Evolutionary conservation across 23 tunicate genomes (phyloP), one percentile per base, ranked within the genome.

Genomic region (Ascidia mentula): DNA sequence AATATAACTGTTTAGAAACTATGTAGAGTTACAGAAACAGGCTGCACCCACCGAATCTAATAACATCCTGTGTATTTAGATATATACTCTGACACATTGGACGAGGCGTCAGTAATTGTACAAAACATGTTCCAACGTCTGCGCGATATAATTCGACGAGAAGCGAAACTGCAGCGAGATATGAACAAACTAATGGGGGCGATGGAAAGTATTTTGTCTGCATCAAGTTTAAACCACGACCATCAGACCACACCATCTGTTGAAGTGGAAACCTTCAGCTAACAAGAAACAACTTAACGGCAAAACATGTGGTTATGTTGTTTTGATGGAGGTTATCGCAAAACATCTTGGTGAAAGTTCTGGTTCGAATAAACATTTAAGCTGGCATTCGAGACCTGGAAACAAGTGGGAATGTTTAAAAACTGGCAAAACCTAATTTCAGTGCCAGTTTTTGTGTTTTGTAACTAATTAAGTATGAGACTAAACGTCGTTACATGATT

Each of bases 101-200:
- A 72, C 32, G 90, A 91, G 1, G 69, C 81, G 9, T 31, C 90
- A 1, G 36, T 32, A 5, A 71, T 31, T 12, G 90, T 87, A 0
- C 72, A 60, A 31, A 34, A 46, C 39, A 40, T 72, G 32, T 91
- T 91, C 59, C 84, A 61, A 65, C 84, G 83, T 0, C 40, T 91
- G 18, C 45, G 69, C 9, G 38, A 73, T 32, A 73, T 76, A 0
- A 20, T 86, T 1, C 65, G 69, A 32, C 60, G 78, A 28, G 97
- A 91, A 69, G 59, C 78, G 36, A 24, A 73, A 72, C 59, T 84
- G 24, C 90, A 91, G 34, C 31, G 59, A n/a, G 85, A 85, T 37
- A 76, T 90, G 83, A 53, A 80, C 40, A 86, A 82, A 33, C 30
- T 90, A 13, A 31, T 82, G 36, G 96, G 96, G 20, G 80, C 86